Evolutionary conservation across 2,113 vertebrate genomes (phyloP).

Genomic region (Anolis carolinensis): DNA sequence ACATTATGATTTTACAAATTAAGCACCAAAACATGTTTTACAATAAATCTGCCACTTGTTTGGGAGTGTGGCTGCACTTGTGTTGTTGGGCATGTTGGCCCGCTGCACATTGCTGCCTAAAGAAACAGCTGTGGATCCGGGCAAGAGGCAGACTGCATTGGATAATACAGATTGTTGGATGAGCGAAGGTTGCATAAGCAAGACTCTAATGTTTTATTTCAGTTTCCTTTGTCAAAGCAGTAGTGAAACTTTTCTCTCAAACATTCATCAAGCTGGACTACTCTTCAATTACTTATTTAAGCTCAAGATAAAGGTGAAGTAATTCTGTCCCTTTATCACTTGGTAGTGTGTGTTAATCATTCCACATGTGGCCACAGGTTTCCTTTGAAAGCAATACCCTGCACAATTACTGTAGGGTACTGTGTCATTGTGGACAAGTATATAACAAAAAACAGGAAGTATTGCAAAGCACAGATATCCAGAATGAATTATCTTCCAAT

Average conservation of each 20-base stretch:
- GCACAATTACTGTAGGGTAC: too few relatives aligned
- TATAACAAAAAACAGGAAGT: background rate
- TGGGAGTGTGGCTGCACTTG: too few relatives aligned
- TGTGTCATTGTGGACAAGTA: background rate
- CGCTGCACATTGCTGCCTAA: too few relatives aligned
- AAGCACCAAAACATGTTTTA: too few relatives aligned
- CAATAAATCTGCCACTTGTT: too few relatives aligned
- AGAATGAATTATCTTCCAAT: background rate
- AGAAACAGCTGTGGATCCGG: too few relatives aligned
- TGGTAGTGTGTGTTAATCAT: background rate
- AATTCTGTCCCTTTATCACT: background rate
- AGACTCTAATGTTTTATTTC: background rate
- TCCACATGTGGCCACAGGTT: background rate
- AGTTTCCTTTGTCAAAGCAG: background rate
- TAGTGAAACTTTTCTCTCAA: background rate
- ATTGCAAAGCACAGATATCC: background rate
- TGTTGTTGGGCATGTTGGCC: too few relatives aligned
- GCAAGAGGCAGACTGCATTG: too few relatives aligned
- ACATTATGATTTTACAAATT: too few relatives aligned
- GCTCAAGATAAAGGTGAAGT: background rate
- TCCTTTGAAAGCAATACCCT: background rate
- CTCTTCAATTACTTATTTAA: background rate
- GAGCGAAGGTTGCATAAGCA: too few relatives aligned
- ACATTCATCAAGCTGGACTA: background rate
- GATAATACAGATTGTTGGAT: too few relatives aligned